phyloP scores from a whole-genome alignment of 2,797 vertebrate species.

The Clarias platycephalus region DNA sequence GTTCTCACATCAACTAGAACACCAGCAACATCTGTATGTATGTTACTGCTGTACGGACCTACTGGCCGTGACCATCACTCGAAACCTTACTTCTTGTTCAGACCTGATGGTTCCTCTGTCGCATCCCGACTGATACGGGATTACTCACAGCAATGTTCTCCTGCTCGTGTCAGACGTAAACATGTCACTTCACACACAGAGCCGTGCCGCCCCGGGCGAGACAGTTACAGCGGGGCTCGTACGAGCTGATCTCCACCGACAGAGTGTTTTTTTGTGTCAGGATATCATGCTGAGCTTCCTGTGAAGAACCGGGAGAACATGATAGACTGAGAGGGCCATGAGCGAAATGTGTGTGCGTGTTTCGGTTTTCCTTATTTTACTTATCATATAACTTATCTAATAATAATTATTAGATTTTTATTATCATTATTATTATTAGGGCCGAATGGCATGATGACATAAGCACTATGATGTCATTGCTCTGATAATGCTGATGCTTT shows the following conservation, averaged over 20 bases:
- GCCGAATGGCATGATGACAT: too few relatives aligned
- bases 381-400: too few relatives aligned
- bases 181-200: slow-evolving; percentile 51
- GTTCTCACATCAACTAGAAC: too few relatives aligned
- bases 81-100: background rate
- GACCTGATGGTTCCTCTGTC: background rate
- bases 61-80: too few relatives aligned
- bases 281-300: background rate
- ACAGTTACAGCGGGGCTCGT: slow-evolving; percentile 58
- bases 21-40: too few relatives aligned
- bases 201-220: slow-evolving; percentile 59
- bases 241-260: slow-evolving; percentile 54
- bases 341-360: background rate
- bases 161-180: slow-evolving; percentile 57
- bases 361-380: background rate
- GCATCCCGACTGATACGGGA: too few relatives aligned
- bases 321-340: background rate
- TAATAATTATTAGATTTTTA: background rate
- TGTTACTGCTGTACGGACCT: too few relatives aligned
- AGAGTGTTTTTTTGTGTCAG: slow-evolving; percentile 49
- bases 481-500: too few relatives aligned
- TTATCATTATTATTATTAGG: too few relatives aligned
- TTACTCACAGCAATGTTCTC: slow-evolving; percentile 27
- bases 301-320: slow-evolving; percentile 16
- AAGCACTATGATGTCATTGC: too few relatives aligned